Conservation (phyloP, 2,888 invertebrate genomes). For the Parnassius apollo region DNA sequence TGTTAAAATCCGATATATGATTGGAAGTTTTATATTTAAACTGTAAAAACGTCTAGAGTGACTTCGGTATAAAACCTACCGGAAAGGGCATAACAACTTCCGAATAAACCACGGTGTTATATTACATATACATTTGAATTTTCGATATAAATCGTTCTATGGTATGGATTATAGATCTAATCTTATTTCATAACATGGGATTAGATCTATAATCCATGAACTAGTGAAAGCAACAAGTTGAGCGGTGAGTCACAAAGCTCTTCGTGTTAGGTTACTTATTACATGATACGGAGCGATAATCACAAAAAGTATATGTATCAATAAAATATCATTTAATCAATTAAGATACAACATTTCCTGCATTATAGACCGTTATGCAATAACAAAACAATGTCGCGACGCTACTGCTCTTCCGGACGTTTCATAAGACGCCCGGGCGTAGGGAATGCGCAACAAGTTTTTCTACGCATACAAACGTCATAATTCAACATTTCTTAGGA, state of each 20-base stretch:
- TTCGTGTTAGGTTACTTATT: background rate
- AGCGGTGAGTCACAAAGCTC: background rate
- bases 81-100: too few relatives aligned
- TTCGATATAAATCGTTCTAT: too few relatives aligned
- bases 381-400: conserved; percentile 33
- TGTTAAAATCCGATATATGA: too few relatives aligned
- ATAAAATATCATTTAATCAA: conserved; percentile 10
- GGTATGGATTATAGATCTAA: too few relatives aligned
- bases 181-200: too few relatives aligned
- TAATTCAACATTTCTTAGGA: conserved; percentile 40
- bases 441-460: conserved; percentile 33
- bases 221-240: too few relatives aligned
- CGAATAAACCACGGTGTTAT: too few relatives aligned
- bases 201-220: too few relatives aligned
- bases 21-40: too few relatives aligned
- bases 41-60: too few relatives aligned
- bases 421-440: conserved; percentile 34
- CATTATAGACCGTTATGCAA: conserved; percentile 11
- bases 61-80: too few relatives aligned
- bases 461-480: conserved; percentile 36
- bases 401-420: conserved; percentile 39
- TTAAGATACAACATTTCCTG: conserved; percentile 10
- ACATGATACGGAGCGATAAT: background rate
- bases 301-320: conserved; percentile 2
- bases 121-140: too few relatives aligned